phyloP scores from a whole-genome alignment of 2,888 invertebrate species.

The Chymomyza fuscimana region DNA sequence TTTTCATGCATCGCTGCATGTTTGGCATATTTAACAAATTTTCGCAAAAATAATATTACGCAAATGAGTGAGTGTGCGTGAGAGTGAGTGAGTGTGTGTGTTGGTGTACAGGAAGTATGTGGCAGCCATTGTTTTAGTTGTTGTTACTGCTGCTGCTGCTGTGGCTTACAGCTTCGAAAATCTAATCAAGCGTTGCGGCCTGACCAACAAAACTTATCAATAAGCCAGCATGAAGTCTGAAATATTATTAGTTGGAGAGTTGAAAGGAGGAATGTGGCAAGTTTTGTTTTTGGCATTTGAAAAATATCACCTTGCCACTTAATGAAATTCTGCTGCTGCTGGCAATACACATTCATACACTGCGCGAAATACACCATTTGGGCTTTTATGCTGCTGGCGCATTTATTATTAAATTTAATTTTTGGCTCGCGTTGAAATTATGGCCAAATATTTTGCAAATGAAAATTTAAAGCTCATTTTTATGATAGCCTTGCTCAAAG shows the following conservation, averaged over 20 bases:
- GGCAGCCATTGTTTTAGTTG: not conserved
- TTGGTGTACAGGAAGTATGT: slow-evolving; percentile 1
- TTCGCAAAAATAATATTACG: slow-evolving; percentile 68
- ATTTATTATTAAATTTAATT: slow-evolving; percentile 71
- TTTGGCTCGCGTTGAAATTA: slow-evolving; percentile 53
- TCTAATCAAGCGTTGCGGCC: slow-evolving; percentile 74
- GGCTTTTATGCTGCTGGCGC: slow-evolving; percentile 26
- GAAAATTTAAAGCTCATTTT: slow-evolving; percentile 44
- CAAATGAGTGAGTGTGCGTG: slow-evolving; percentile 16
- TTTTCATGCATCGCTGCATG: slow-evolving; percentile 74
- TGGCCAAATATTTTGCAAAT: slow-evolving; percentile 52
- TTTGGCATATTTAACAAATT: slow-evolving; percentile 74
- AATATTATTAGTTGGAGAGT: not conserved
- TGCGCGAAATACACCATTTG: not conserved
- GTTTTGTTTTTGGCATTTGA: slow-evolving; percentile 9
- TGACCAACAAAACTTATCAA: slow-evolving; percentile 52
- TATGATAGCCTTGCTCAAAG: not conserved
- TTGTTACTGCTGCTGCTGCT: not conserved
- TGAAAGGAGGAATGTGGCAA: not conserved
- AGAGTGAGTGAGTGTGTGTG: not conserved
- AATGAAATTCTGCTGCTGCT: slow-evolving; percentile 50
- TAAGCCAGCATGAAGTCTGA: slow-evolving; percentile 52
- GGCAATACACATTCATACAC: not conserved
- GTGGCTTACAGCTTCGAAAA: slow-evolving; percentile 31
- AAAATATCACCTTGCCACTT: slow-evolving; percentile 54